Evolutionary conservation across 1,140 invertebrate genomes (phyloP), one percentile per base, ranked within the genome.

Genomic region (Zaprionus inermis): DNA sequence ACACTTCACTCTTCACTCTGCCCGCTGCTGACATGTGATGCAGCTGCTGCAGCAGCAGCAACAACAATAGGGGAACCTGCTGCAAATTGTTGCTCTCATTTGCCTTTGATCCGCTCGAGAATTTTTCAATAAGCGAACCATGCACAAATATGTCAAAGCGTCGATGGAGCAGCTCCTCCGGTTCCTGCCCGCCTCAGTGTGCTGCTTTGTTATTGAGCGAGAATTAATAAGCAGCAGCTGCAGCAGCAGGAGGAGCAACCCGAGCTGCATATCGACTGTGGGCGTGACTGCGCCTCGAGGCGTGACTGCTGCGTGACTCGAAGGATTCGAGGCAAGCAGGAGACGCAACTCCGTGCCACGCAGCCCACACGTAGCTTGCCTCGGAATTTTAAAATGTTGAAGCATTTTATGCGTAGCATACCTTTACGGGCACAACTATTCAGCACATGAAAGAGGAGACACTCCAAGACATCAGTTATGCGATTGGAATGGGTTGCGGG

Each of bases 221-320:
- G 76, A 83, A 86, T 82, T 84, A 84, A 83, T 83, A 84, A 83
- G 57, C 41, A 73, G 58, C 14, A 34, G 11, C 28, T 34, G 51
- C 5, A 22, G 11, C 41, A 67, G 58, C 14, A 34, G 11, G 16
- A 41, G 51, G 10, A 22, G 11, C 12, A 61, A 30, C n/a, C n/a
- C 4, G 28, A 44, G 51, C 7, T n/a, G 11, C 38, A 44, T 44
- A 44, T 44, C 49, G 49, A 24, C 46, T n/a, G 20, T 22, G 51
- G 49, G 34, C 34, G 61, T 41, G 36, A n/a, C 38, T 41, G 38
- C 51, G 12, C 22, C 28, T 32, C 11, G 16, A 30, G 36, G 34
- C 36, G 52, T 65, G 52, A 24, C 28, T 32, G 24, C 20, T 44
- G 52, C 38, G 52, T 65, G 36, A 46, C 63, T 56, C 14, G 3